Percentiles rank a stretch among this genome's conserved stretches.
These are phyloP conservation scores for Griposia aprilina DNA, from an alignment of 2,888 invertebrate genomes.

Conservation along the genomic window DNA sequence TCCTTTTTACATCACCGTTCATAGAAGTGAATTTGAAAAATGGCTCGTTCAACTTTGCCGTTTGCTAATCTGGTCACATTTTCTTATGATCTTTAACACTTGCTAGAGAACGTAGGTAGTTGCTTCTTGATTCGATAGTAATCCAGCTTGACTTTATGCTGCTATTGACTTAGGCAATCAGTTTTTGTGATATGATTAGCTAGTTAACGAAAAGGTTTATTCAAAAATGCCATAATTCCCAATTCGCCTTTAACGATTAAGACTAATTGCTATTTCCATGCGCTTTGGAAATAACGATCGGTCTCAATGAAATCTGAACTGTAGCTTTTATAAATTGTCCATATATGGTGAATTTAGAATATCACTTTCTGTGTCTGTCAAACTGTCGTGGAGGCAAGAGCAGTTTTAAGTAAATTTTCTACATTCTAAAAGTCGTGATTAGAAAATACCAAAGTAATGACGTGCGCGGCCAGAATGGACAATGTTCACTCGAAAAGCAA, in stretches of 20 bases:
- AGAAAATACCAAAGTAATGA: constrained; percentile 86
- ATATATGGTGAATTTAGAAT: background rate
- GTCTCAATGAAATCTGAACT: constrained; percentile 13
- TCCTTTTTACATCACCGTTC: constrained; percentile 40
- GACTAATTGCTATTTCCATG: background rate
- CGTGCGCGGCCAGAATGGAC: constrained; percentile 84
- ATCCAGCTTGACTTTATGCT: background rate
- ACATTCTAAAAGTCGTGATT: constrained; percentile 78
- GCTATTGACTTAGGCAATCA: background rate
- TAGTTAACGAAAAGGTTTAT: background rate
- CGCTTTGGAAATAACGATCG: background rate
- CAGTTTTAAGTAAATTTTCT: constrained; percentile 67
- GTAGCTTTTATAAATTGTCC: constrained; percentile 13
- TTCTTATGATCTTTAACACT: background rate
- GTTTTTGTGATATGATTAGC: background rate
- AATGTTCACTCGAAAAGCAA: constrained; percentile 87
- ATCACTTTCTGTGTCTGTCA: constrained; percentile 34
- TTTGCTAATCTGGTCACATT: background rate
- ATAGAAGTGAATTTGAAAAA: constrained; percentile 20
- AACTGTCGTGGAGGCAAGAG: constrained; percentile 11
- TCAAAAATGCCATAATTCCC: background rate
- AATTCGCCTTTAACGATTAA: background rate
- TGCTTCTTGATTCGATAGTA: no score
- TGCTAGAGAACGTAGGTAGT: background rate
- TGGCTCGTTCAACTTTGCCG: background rate